phyloP scores from a whole-genome alignment of 1,140 invertebrate genomes.

The Caenorhabditis briggsae region DNA sequence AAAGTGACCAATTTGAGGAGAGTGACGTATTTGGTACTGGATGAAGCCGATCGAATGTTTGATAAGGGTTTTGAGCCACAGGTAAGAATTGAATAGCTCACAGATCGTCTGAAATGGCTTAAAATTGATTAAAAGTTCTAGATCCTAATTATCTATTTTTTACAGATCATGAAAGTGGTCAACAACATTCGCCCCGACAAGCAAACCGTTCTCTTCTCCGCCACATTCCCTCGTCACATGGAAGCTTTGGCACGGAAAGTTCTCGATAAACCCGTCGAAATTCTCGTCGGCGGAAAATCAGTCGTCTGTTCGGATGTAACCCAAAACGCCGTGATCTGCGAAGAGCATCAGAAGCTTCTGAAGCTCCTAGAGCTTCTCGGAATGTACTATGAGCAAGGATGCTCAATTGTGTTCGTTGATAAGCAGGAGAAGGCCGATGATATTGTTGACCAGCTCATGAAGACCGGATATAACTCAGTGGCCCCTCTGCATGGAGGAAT shows the following conservation, averaged over 20 bases:
- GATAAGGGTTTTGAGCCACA: conserved; percentile 99
- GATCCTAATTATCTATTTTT: not conserved
- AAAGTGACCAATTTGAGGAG: conserved; percentile 94
- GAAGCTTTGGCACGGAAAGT: conserved; percentile 95
- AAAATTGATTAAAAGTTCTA: not conserved
- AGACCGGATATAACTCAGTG: conserved; percentile 89
- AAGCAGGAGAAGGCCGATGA: conserved; percentile 97
- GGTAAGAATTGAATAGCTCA: conserved; percentile 63
- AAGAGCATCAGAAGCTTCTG: conserved; percentile 93
- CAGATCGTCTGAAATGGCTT: not conserved
- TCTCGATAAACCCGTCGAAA: conserved; percentile 93
- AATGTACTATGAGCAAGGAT: conserved; percentile 91
- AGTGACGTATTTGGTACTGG: conserved; percentile 95
- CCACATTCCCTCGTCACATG: conserved; percentile 98
- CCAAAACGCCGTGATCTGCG: conserved; percentile 92
- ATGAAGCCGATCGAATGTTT: conserved; percentile 99
- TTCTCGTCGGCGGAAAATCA: conserved; percentile 89
- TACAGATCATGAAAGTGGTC: conserved; percentile 86
- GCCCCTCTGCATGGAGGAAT: conserved; percentile 98
- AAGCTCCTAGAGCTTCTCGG: conserved; percentile 96
- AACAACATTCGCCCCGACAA: conserved; percentile 96
- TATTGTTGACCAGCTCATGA: conserved; percentile 94
- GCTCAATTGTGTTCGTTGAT: conserved; percentile 96
- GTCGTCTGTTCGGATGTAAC: conserved; percentile 98
- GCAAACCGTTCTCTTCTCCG: conserved; percentile 98